These are phyloP conservation scores for Caenorhabditis sp. DNA, from an alignment of 2,888 invertebrate genomes.

Conservation along the genomic window DNA sequence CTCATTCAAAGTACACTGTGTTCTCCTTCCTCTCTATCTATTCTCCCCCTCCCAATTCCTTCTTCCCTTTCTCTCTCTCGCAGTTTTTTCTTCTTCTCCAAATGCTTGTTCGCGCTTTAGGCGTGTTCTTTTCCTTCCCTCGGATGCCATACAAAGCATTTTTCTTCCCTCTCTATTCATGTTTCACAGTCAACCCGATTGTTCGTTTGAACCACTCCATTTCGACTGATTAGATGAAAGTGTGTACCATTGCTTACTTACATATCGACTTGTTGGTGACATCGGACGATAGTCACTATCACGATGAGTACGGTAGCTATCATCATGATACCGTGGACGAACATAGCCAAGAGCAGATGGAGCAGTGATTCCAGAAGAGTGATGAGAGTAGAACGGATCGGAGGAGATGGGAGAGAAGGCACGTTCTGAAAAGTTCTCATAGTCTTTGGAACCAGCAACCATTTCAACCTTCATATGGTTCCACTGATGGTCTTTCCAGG, in stretches of 20 bases:
- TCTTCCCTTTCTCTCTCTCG: neutral
- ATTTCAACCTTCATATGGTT: constrained; percentile 56
- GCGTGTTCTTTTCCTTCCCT: constrained; percentile 26
- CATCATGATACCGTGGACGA: constrained; percentile 73
- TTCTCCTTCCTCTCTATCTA: constrained; percentile 26
- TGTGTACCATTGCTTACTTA: constrained; percentile 50
- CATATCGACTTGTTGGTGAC: constrained; percentile 64
- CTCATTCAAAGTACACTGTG: constrained; percentile 53
- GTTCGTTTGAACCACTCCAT: constrained; percentile 59
- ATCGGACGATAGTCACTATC: constrained; percentile 54
- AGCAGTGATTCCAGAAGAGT: constrained; percentile 46
- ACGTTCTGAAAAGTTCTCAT: constrained; percentile 31
- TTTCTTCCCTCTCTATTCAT: constrained; percentile 14
- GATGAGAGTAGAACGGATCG: constrained; percentile 69
- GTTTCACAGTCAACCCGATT: constrained; percentile 22
- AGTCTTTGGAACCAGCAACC: neutral
- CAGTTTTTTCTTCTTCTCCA: constrained; percentile 20
- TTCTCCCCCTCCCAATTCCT: constrained; percentile 23
- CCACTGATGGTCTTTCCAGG: constrained; percentile 65
- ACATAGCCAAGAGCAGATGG: constrained; percentile 67
- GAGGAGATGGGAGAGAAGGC: constrained; percentile 65
- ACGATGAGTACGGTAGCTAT: constrained; percentile 66
- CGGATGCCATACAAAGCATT: constrained; percentile 45
- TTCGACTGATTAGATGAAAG: constrained; percentile 52
- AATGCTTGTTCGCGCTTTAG: constrained; percentile 54